Conservation (phyloP, 1,140 invertebrate species). For the Aphidius gifuensis region DNA sequence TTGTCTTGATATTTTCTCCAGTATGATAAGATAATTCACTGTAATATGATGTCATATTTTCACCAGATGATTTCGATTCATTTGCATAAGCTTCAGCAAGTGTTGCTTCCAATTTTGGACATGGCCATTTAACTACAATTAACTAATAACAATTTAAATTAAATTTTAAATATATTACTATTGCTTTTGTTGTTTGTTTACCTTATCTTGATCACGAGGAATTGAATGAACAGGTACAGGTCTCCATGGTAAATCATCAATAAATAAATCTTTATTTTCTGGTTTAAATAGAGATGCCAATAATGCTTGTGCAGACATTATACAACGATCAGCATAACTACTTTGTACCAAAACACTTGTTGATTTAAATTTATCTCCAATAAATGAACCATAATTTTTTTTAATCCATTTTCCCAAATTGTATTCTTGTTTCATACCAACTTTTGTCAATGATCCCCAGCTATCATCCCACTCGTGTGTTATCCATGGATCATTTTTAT, state of each 20-base stretch:
- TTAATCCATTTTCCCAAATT: constrained; percentile 72
- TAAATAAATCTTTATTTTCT: constrained; percentile 66
- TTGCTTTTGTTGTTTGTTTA: constrained; percentile 46
- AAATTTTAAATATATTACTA: constrained; percentile 9
- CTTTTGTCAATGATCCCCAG: constrained; percentile 70
- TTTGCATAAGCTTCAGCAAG: constrained; percentile 54
- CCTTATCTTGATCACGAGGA: constrained; percentile 66
- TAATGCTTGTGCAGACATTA: constrained; percentile 81
- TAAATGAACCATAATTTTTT: constrained; percentile 65
- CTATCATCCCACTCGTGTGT: constrained; percentile 68
- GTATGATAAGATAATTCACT: constrained; percentile 63
- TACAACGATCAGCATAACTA: constrained; percentile 76
- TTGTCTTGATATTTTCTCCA: constrained; percentile 63
- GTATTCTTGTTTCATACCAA: constrained; percentile 75
- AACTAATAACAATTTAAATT: constrained; percentile 46
- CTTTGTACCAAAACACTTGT: constrained; percentile 70
- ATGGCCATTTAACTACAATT: constrained; percentile 63
- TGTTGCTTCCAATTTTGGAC: constrained; percentile 61
- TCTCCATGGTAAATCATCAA: constrained; percentile 74
- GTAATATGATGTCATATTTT: constrained; percentile 53
- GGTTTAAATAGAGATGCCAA: constrained; percentile 83
- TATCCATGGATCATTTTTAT: constrained; percentile 69
- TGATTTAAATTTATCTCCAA: constrained; percentile 61
- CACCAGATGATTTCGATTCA: constrained; percentile 30
- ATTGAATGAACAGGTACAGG: constrained; percentile 82